Base-by-base conservation (phyloP, 2,113 vertebrate genomes). In the Nothobranchius furzeri region DNA sequence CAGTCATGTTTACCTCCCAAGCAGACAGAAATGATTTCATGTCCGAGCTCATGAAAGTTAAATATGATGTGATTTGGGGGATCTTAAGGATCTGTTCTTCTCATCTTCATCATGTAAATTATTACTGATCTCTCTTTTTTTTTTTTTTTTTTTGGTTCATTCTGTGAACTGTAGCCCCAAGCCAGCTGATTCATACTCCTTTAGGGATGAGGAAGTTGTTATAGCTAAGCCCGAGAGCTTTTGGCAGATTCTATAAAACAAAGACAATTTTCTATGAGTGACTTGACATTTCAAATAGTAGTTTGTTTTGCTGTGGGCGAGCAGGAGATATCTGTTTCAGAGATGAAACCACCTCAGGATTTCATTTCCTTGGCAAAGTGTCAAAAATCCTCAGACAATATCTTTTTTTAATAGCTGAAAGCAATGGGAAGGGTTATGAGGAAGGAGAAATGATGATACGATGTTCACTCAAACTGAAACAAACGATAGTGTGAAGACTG, bases 341-440 rank as follows among this genome's bases (percentile, higher is more conserved):
- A 40, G 37, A 15, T 49, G 57, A 65, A 43, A 59, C 70, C 1
- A 30, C 35, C 24, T 52, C 6, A 36, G 14, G 54, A 53, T 67
- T 66, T 61, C 4, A 47, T 67, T 76, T 78, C 45, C 30, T 63
- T 68, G 48, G 59, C 50, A 75, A 78, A 78, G 48, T 12, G 57
- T 46, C 42, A 51, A 17, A 53, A 10, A 45, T 57, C 57, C 14
- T 14, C 1, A 40, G 14, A 53, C 30, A 60, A 45, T 65, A 7
- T 40, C 9, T 40, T 51, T 45, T 36, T 12, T 11, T 51, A 69
- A 51, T 25, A 45, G 48, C 51, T 65, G n/a, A 24, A 71, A 7
- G 3, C 3, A 5, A 30, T 13, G 17, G 51, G 5, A 1, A 51
- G 5, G 30, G 35, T 17, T 24, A 50, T 69, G 37, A 40, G 6